Percentiles rank a stretch among this genome's conserved stretches.
Evolutionary conservation across 2,113 vertebrate species (phyloP).

Genomic region (Balaenoptera acutorostrata): DNA sequence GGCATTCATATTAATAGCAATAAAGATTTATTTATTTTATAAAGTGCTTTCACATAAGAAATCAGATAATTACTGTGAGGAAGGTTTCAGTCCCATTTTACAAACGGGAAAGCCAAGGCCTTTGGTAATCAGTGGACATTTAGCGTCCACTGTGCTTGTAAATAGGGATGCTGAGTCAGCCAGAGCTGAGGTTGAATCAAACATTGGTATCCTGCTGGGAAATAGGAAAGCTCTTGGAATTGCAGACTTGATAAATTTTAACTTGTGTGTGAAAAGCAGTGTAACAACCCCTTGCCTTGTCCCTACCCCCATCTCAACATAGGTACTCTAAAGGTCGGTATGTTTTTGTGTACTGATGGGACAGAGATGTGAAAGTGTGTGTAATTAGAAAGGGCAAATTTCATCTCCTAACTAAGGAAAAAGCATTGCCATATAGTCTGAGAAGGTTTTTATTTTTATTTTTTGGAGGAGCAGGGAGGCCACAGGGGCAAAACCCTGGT

Average conservation of each 20-base stretch:
- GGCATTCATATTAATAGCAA: background rate
- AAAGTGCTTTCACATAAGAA: background rate
- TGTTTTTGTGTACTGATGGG: background rate
- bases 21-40: slow-evolving; percentile 20
- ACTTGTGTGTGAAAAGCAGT: background rate
- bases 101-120: background rate
- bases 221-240: slow-evolving; percentile 1
- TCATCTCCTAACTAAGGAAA: background rate
- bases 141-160: background rate
- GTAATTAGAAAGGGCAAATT: background rate
- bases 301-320: background rate
- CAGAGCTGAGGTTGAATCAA: background rate
- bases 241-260: background rate
- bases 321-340: background rate
- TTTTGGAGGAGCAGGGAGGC: background rate
- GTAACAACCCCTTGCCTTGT: background rate
- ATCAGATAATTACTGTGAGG: background rate
- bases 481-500: background rate
- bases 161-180: background rate
- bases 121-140: background rate
- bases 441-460: slow-evolving; percentile 10
- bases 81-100: slow-evolving; percentile 8
- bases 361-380: background rate
- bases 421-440: background rate
- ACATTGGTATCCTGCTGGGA: background rate